phyloP scores from a whole-genome alignment of 2,888 invertebrate species.

The Rotaria macrura region DNA sequence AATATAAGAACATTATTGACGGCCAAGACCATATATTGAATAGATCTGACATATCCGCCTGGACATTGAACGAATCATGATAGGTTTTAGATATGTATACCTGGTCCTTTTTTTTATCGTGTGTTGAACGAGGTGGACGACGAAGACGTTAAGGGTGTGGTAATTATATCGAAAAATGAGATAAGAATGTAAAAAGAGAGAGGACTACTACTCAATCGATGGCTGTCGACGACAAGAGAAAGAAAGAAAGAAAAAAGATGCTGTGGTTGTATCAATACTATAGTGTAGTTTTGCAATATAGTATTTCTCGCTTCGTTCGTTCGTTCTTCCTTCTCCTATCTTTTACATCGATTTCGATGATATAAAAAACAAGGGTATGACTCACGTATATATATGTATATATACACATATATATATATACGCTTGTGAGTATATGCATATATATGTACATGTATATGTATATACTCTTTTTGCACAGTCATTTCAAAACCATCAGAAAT shows the following conservation, averaged over 20 bases:
- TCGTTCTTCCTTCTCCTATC: background rate
- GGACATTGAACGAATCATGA: background rate
- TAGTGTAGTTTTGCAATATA: background rate
- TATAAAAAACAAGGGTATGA: constrained; percentile 6
- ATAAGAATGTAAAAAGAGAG: background rate
- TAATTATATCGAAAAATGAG: constrained; percentile 12
- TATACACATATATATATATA: too few relatives aligned
- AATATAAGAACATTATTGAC: background rate
- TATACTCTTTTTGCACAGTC: background rate
- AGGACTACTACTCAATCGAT: background rate
- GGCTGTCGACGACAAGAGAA: constrained; percentile 1
- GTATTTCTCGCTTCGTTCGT: constrained; percentile 15
- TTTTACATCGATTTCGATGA: background rate
- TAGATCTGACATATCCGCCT: background rate
- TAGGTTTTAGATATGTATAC: background rate
- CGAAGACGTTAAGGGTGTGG: background rate
- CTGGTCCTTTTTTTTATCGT: background rate
- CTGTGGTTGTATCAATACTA: background rate
- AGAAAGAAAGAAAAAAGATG: constrained; percentile 8
- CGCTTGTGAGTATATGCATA: background rate
- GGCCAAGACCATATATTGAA: background rate
- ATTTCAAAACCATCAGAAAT: background rate
- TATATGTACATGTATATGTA: too few relatives aligned
- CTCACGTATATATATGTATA: background rate
- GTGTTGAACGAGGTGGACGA: background rate